Evolutionary conservation across 2,888 invertebrate species (phyloP).

Genomic region (Sipunculus nudus): DNA sequence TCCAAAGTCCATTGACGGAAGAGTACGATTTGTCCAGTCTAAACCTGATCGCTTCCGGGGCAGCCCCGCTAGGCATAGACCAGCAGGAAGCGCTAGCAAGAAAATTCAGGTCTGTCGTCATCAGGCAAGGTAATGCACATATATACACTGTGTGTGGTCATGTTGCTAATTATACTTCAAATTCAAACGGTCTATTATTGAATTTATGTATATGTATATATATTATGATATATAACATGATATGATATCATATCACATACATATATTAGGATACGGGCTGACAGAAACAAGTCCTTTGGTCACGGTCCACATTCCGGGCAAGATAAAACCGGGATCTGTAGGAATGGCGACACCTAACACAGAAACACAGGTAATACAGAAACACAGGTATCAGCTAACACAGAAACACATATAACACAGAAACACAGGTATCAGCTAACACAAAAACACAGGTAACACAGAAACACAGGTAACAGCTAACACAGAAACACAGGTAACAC

Average conservation of each 20-base stretch:
- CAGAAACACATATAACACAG: no score
- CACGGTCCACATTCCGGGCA: neutral
- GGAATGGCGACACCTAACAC: neutral
- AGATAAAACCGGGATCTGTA: neutral
- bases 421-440: no score
- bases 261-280: neutral
- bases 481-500: no score
- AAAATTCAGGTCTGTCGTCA: neutral
- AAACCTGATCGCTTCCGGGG: neutral
- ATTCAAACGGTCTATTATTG: no score
- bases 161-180: neutral
- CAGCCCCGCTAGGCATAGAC: neutral
- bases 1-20: neutral
- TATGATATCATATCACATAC: no score
- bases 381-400: neutral
- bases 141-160: neutral
- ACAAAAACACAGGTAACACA: no score
- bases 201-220: no score
- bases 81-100: no score
- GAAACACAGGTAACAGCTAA: no score
- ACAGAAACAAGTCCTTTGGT: neutral
- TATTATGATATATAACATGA: no score
- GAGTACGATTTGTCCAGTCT: constrained; percentile 2
- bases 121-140: neutral
- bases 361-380: neutral